Conservation (phyloP, 2,797 vertebrate species). For the Furcifer pardalis region DNA sequence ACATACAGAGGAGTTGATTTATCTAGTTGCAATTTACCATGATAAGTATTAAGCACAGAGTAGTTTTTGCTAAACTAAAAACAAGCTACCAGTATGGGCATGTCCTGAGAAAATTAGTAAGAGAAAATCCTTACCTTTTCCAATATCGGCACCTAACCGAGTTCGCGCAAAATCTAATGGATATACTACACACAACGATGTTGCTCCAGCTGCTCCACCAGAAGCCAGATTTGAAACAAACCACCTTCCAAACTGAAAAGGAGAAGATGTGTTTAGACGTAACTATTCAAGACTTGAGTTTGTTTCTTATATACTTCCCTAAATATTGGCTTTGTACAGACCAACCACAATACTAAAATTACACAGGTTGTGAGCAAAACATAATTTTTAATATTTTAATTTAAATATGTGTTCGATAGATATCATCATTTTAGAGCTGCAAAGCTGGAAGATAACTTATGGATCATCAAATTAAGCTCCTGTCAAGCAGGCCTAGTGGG, state of each 20-base stretch:
- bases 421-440: no score
- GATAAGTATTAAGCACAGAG: no score
- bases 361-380: background rate
- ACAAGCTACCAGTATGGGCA: background rate
- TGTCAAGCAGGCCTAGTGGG: no score
- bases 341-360: background rate
- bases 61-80: background rate
- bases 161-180: conserved; percentile 67
- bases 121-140: conserved; percentile 60
- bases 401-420: background rate
- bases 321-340: no score
- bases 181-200: conserved; percentile 66
- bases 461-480: no score
- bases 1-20: no score
- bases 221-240: conserved; percentile 69
- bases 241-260: conserved; percentile 69
- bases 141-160: conserved; percentile 59
- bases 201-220: conserved; percentile 68
- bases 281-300: background rate
- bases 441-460: no score
- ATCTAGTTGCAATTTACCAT: no score
- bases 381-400: background rate
- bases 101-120: background rate
- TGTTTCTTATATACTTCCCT: background rate
- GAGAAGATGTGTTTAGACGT: background rate